Percentiles rank a stretch among this genome's conserved stretches.
These are phyloP conservation scores for Schizotus pectinicornis DNA, from an alignment of 2,888 invertebrate species.

Conservation along the genomic window DNA sequence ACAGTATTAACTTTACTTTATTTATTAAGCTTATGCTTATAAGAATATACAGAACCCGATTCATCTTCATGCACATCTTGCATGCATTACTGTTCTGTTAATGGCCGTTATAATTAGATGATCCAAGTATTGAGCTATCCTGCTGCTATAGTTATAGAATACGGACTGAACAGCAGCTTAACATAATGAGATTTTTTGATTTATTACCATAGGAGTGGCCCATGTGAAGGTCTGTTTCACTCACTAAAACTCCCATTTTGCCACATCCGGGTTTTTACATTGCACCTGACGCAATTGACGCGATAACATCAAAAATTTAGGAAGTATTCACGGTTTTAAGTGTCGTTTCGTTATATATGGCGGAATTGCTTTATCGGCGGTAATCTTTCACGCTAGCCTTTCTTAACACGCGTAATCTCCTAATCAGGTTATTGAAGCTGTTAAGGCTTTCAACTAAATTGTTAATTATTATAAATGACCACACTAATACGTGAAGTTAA, in stretches of 20 bases:
- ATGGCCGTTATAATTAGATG: no score
- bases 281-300: not conserved
- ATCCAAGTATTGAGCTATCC: no score
- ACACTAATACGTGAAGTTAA: not conserved
- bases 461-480: not conserved
- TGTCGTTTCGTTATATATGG: no score
- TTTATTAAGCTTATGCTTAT: no score
- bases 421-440: slow-evolving; percentile 6
- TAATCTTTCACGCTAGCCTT: slow-evolving; percentile 19
- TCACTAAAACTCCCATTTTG: slow-evolving; percentile 3
- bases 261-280: slow-evolving; percentile 1
- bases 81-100: no score
- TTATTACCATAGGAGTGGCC: slow-evolving; percentile 4
- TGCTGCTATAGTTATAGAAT: not conserved
- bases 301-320: slow-evolving; percentile 4
- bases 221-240: slow-evolving; percentile 6
- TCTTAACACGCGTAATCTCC: slow-evolving; percentile 20
- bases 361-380: no score
- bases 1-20: no score
- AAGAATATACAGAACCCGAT: no score
- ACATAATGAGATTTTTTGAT: slow-evolving; percentile 12
- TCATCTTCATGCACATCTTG: no score
- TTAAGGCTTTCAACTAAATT: not conserved
- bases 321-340: no score
- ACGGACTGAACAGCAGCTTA: slow-evolving; percentile 4